These are phyloP conservation scores for Agrochola macilenta DNA, from an alignment of 2,888 invertebrate species.

Conservation along the genomic window DNA sequence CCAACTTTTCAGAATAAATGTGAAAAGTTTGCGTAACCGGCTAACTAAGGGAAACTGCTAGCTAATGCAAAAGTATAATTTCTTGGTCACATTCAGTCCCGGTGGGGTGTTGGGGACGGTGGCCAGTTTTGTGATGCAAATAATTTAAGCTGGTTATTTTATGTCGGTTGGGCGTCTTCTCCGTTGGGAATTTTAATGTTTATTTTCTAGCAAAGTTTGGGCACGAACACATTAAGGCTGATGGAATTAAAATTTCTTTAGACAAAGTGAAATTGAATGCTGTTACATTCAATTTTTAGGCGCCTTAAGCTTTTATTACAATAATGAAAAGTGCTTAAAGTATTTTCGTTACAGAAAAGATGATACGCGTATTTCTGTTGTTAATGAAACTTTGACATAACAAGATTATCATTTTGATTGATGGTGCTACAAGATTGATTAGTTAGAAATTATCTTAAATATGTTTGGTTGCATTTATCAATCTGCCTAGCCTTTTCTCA, in stretches of 20 bases:
- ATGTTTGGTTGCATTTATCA: no score
- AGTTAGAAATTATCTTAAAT: background rate
- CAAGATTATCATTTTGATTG: conserved; percentile 14
- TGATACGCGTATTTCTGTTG: background rate
- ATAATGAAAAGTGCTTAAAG: background rate
- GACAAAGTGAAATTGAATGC: conserved; percentile 36
- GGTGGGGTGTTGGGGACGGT: conserved; percentile 53
- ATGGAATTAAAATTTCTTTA: conserved; percentile 51
- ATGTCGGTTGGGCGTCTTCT: conserved; percentile 57
- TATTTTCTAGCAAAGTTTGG: conserved; percentile 52
- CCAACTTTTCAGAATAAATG: conserved; percentile 82
- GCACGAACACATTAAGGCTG: conserved; percentile 28
- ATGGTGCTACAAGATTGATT: conserved; percentile 6
- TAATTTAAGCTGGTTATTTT: conserved; percentile 70
- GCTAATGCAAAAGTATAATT: conserved; percentile 83
- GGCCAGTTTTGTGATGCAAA: conserved; percentile 75
- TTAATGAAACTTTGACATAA: background rate
- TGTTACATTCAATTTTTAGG: background rate
- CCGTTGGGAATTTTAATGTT: conserved; percentile 62
- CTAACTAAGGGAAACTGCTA: conserved; percentile 82
- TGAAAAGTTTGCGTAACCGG: conserved; percentile 77
- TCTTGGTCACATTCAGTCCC: conserved; percentile 74
- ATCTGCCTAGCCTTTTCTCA: no score
- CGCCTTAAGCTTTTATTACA: background rate
- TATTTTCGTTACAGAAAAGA: background rate